Evolutionary conservation across 2,888 invertebrate genomes (phyloP).

Genomic region (Drosophila crucigera): DNA sequence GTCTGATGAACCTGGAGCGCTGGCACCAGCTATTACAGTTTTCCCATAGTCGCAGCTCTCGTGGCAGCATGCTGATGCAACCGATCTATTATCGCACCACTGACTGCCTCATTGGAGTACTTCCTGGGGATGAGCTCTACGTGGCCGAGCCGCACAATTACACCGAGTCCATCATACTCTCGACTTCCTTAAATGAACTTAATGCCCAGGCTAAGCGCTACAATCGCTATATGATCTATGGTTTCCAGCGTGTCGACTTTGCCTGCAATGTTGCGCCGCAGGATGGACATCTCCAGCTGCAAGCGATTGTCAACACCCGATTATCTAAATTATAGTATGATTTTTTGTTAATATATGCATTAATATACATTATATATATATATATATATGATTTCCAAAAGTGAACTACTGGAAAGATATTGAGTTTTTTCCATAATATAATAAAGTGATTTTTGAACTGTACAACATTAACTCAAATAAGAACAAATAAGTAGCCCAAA

Average conservation of each 20-base stretch:
- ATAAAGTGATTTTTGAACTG: not conserved
- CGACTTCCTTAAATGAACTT: conserved; percentile 74
- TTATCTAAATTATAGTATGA: conserved; percentile 35
- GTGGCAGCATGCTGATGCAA: conserved; percentile 87
- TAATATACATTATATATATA: not conserved
- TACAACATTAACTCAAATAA: not conserved
- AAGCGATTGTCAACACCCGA: conserved; percentile 29
- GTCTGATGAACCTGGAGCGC: conserved; percentile 87
- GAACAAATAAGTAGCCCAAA: not conserved
- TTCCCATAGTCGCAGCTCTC: conserved; percentile 86
- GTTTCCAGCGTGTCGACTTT: conserved; percentile 63
- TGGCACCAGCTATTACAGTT: conserved; percentile 87
- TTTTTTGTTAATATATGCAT: not conserved
- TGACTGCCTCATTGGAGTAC: conserved; percentile 87
- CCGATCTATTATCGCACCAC: conserved; percentile 87
- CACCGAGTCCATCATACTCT: conserved; percentile 64
- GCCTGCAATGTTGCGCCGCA: conserved; percentile 65
- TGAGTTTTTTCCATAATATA: not conserved
- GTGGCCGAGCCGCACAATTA: conserved; percentile 81
- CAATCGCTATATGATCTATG: conserved; percentile 78
- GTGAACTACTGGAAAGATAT: not conserved
- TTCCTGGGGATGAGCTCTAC: conserved; percentile 88
- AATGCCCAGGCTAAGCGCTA: conserved; percentile 70
- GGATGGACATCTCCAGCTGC: conserved; percentile 69
- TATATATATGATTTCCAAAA: not conserved